A percentile compares a stretch with the other conserved stretches of the same genome.
phyloP scores from a whole-genome alignment of 1,140 invertebrate species.

The Formica exsecta region DNA sequence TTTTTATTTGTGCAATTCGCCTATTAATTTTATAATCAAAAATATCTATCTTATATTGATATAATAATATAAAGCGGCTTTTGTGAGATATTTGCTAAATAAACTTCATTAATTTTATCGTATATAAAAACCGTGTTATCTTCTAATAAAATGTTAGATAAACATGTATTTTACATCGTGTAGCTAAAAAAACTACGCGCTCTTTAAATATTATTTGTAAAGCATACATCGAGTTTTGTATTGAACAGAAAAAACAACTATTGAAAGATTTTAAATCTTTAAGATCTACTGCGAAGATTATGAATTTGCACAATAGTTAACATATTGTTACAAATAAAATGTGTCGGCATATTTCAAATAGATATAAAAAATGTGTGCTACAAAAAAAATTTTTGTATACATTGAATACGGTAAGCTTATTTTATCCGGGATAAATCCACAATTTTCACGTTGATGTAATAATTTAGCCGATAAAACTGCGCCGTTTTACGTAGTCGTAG shows the following conservation, averaged over 20 bases:
- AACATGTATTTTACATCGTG: slow-evolving; percentile 2
- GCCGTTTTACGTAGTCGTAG: slow-evolving; percentile 10
- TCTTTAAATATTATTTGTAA: slow-evolving; percentile 38
- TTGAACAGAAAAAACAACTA: neutral
- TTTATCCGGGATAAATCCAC: neutral
- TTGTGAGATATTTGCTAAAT: neutral
- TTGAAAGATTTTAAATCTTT: slow-evolving; percentile 23
- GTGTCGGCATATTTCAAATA: neutral
- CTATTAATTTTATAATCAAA: slow-evolving; percentile 4
- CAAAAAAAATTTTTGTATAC: neutral
- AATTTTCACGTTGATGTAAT: neutral
- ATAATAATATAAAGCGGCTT: neutral
- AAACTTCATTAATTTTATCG: neutral
- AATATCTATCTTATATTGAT: neutral
- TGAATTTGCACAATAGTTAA: slow-evolving; percentile 40
- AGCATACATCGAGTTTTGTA: slow-evolving; percentile 25
- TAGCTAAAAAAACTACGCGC: neutral
- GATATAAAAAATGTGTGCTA: neutral
- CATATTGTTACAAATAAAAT: slow-evolving; percentile 12
- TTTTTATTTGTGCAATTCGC: neutral
- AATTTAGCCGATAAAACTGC: neutral
- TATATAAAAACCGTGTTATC: neutral
- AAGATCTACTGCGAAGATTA: neutral
- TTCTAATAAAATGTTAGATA: slow-evolving; percentile 22
- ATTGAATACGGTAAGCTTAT: neutral